Base-by-base conservation (phyloP, 2,113 vertebrate genomes). In the Perognathus longimembris region DNA sequence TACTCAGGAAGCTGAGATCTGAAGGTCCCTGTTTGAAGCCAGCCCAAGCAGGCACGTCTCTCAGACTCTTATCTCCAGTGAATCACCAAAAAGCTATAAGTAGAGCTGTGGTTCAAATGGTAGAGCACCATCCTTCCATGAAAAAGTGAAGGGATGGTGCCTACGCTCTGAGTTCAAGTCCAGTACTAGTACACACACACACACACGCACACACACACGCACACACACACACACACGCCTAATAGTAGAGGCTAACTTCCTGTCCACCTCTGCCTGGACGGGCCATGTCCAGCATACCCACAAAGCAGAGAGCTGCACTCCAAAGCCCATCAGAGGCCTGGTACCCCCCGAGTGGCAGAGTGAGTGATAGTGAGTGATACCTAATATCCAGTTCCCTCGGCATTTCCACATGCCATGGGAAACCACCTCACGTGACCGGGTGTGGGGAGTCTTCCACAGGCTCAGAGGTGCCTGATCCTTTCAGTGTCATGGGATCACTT, bases 361-460 rank as follows among this genome's bases (percentile, higher is more conserved):
- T 1, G 50, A 18, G n/a, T n/a, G 2, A 54, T 54, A 18, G 50
- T 21, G 42, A 6, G 30, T 9, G n/a, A 90, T 70, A 71, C 12
- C 88, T 88, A 74, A 26, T 38, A 3, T 91, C 61, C 71, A 34
- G 78, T 4, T 95, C 32, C 42, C 42, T 96, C 40, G 67, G 21
- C 24, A 88, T 92, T 92, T 89, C 71, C 90, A 75, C 6, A 59
- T n/a, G 40, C 40, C 70, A 18, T 40, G 89, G 66, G 73, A 92
- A 92, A 92, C 21, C 26, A 70, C 40, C 64, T 83, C 42, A 1
- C 0, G 3, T 66, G 26, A 96, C 9, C 69, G 50, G 76, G 38
- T 61, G 71, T 45, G 14, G 95, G 95, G 79, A 96, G 78, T 59
- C 50, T 54, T n/a, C 54, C 61, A 66, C 54, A 79, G 50, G 69